Conservation (phyloP, 2,888 invertebrate genomes). For the Trachelus stipa region DNA sequence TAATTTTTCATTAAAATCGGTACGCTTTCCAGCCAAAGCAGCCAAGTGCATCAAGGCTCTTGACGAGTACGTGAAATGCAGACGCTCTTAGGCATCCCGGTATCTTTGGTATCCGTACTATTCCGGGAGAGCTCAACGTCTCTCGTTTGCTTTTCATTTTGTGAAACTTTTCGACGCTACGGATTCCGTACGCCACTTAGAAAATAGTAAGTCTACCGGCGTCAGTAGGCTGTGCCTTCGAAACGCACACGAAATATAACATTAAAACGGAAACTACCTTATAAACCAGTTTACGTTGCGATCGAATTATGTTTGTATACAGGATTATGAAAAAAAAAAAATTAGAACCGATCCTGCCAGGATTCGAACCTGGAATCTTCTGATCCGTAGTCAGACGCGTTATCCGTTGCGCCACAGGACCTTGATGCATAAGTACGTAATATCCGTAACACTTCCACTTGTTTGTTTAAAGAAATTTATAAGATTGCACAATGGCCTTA, state of each 20-base stretch:
- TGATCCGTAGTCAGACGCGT: constrained; percentile 58
- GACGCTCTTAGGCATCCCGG: too few relatives aligned
- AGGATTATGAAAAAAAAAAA: background rate
- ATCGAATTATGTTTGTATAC: background rate
- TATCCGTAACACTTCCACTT: too few relatives aligned
- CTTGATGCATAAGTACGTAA: constrained; percentile 11
- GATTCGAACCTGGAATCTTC: constrained; percentile 58
- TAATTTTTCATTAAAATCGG: too few relatives aligned
- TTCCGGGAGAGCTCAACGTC: background rate
- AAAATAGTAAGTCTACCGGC: too few relatives aligned
- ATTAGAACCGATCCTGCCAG: constrained; percentile 52
- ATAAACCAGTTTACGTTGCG: background rate
- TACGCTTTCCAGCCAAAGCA: too few relatives aligned
- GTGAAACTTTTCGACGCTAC: too few relatives aligned
- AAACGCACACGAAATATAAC: background rate
- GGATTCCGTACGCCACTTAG: too few relatives aligned
- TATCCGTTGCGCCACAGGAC: constrained; percentile 57
- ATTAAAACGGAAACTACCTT: background rate
- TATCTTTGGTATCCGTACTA: background rate
- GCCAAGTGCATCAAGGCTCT: too few relatives aligned
- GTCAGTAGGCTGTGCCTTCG: background rate
- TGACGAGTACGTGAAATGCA: too few relatives aligned
- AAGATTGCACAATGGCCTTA: too few relatives aligned
- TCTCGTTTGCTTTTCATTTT: too few relatives aligned
- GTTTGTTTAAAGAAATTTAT: too few relatives aligned